Conservation (phyloP, 2,888 invertebrate species). For the Hydroisotoma schaefferi region DNA sequence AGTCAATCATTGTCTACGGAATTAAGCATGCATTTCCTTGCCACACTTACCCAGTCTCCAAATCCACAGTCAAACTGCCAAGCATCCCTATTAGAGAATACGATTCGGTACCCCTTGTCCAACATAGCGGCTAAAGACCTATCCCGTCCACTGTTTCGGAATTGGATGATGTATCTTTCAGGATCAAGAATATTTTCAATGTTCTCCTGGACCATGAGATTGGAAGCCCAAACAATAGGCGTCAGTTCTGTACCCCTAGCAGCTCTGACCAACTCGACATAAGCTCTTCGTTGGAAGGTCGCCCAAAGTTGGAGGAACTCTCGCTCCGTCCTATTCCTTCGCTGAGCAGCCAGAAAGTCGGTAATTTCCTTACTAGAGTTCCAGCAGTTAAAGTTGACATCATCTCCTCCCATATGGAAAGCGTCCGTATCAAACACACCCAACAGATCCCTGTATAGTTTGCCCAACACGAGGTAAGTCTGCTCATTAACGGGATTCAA, state of each 20-base stretch:
- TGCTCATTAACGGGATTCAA: conserved; percentile 69
- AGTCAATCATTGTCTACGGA: not conserved
- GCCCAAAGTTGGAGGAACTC: conserved; percentile 70
- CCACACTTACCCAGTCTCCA: conserved; percentile 66
- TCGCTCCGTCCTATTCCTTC: conserved; percentile 57
- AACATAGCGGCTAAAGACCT: conserved; percentile 62
- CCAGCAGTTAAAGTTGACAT: conserved; percentile 73
- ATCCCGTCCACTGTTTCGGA: conserved; percentile 67
- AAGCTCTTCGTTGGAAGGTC: conserved; percentile 65
- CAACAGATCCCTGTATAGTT: conserved; percentile 70
- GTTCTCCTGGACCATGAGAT: conserved; percentile 63
- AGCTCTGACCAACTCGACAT: conserved; percentile 61
- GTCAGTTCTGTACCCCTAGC: conserved; percentile 56
- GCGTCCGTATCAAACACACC: conserved; percentile 68
- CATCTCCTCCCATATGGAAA: conserved; percentile 87
- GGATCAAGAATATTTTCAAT: conserved; percentile 66
- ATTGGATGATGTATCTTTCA: conserved; percentile 69
- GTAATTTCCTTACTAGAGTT: conserved; percentile 65
- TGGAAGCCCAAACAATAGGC: conserved; percentile 75
- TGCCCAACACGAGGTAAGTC: conserved; percentile 63
- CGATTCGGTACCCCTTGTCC: conserved; percentile 67
- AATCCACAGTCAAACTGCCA: conserved; percentile 84
- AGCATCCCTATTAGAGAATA: conserved; percentile 82
- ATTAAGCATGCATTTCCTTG: not conserved
- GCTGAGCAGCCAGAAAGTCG: conserved; percentile 55